Evolutionary conservation across 2,888 invertebrate genomes (phyloP).

Genomic region (Onthophagus sagittarius): DNA sequence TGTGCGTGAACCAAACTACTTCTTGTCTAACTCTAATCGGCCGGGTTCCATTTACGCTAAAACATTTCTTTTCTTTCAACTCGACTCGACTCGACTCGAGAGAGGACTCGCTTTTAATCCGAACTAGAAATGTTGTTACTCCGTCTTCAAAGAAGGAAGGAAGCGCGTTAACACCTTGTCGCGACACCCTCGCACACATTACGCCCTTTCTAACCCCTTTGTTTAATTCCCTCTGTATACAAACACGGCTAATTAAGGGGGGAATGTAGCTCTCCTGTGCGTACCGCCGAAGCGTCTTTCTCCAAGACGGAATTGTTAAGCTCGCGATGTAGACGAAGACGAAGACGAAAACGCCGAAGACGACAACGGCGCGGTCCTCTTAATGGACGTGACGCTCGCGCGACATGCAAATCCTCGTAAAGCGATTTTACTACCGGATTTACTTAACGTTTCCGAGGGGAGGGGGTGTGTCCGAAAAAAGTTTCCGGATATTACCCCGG

Average conservation of each 20-base stretch:
- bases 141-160: background rate
- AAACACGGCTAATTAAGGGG: background rate
- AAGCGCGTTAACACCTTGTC: background rate
- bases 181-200: background rate
- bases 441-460: background rate
- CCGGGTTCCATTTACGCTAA: background rate
- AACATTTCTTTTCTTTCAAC: no score
- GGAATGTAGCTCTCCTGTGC: background rate
- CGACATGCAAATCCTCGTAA: background rate
- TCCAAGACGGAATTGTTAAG: background rate
- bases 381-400: background rate
- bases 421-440: background rate
- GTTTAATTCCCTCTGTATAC: conserved; percentile 13
- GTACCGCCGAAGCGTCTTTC: background rate
- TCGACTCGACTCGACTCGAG: no score
- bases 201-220: conserved; percentile 3
- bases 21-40: background rate
- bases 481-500: background rate
- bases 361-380: background rate
- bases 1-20: background rate
- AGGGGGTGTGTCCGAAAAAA: no score
- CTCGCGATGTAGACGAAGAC: no score
- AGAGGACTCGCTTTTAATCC: no score
- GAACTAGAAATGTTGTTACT: background rate
- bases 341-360: no score